Percentiles rank a stretch among this genome's conserved stretches.
Conservation (phyloP, 2,113 vertebrate genomes). For the Dipodomys spectabilis region DNA sequence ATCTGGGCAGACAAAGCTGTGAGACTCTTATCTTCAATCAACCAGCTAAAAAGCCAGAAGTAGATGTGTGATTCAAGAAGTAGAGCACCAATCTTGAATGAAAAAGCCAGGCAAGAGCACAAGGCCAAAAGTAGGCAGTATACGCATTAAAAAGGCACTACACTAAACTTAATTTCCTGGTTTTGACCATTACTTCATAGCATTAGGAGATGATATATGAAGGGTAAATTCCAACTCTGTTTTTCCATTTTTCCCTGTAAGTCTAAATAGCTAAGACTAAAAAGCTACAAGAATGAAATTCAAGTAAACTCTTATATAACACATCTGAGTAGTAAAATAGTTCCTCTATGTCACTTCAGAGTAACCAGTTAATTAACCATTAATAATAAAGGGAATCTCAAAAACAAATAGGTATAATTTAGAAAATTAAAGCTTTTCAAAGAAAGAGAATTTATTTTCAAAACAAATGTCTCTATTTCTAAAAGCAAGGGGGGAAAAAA, state of each 20-base stretch:
- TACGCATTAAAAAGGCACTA: background rate
- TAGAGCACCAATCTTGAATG: too few species aligned
- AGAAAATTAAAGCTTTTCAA: background rate
- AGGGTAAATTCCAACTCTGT: background rate
- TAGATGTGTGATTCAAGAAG: too few species aligned
- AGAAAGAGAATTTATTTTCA: background rate
- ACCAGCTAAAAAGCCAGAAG: too few species aligned
- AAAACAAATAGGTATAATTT: background rate
- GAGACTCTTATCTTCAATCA: too few species aligned
- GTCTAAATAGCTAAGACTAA: slow-evolving; percentile 6
- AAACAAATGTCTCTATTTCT: background rate
- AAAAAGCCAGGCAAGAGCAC: too few species aligned
- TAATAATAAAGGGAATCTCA: background rate
- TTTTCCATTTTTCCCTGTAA: background rate
- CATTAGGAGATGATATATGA: background rate
- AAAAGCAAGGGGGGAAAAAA: background rate
- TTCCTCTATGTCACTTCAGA: background rate
- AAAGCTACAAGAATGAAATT: background rate
- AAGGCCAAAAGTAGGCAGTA: too few species aligned
- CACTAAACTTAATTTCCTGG: background rate
- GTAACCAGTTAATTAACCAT: background rate
- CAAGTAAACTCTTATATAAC: background rate
- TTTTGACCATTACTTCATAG: background rate
- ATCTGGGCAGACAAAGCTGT: too few species aligned
- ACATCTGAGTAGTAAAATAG: background rate